Conservation (phyloP, 1,140 invertebrate species). For the Bombus polaris region DNA sequence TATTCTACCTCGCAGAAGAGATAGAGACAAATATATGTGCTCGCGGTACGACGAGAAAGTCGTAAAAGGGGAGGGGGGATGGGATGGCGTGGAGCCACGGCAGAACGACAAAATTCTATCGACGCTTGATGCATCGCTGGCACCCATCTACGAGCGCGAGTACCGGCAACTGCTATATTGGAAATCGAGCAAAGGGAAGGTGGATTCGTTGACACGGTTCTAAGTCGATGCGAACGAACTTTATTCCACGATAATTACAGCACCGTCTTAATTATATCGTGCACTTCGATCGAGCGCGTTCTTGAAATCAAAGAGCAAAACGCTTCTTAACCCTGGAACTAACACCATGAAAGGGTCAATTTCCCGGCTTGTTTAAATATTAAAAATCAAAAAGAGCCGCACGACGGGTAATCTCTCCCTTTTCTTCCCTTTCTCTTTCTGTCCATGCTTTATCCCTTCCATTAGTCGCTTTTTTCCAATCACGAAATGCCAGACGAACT, state of each 20-base stretch:
- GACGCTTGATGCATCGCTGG: slow-evolving; percentile 9
- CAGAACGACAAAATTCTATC: slow-evolving; percentile 47
- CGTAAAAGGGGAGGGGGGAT: slow-evolving; percentile 1
- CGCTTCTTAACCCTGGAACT: not conserved
- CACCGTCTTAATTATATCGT: slow-evolving; percentile 17
- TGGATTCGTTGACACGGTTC: slow-evolving; percentile 14
- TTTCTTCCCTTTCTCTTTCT: no score
- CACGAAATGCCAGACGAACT: not conserved
- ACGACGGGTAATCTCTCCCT: not conserved
- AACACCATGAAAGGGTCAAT: not conserved
- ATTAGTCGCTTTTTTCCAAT: not conserved
- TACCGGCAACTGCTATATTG: slow-evolving; percentile 4
- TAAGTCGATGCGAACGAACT: slow-evolving; percentile 14
- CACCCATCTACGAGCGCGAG: not conserved
- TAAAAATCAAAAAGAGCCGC: not conserved
- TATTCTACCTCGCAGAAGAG: slow-evolving; percentile 27
- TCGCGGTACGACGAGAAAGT: slow-evolving; percentile 14
- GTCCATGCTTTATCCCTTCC: no score
- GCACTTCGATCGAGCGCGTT: not conserved
- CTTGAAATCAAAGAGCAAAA: not conserved
- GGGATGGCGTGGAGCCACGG: not conserved
- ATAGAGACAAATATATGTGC: slow-evolving; percentile 40
- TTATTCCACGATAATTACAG: slow-evolving; percentile 33
- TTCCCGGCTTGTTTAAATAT: not conserved
- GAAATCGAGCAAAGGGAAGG: slow-evolving; percentile 35